Conservation (phyloP, 2,113 vertebrate genomes). For the Choloepus hoffmanni region DNA sequence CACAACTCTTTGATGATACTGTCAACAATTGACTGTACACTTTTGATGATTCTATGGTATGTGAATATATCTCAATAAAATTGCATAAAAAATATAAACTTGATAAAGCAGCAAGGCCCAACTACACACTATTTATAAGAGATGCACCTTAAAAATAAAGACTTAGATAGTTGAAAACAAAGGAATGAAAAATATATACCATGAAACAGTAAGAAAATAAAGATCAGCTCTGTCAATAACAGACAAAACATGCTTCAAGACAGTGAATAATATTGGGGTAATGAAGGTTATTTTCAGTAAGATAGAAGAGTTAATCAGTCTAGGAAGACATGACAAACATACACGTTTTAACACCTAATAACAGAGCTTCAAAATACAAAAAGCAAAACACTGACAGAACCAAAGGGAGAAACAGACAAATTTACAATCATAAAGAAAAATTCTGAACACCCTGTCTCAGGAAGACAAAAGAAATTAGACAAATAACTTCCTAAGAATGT, state of each 20-base stretch:
- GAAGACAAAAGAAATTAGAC: background rate
- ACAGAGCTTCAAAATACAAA: background rate
- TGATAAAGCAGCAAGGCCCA: background rate
- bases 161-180: background rate
- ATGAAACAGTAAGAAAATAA: background rate
- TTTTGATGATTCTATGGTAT: no score
- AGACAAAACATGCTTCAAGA: background rate
- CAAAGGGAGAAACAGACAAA: conserved; percentile 23
- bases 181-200: background rate
- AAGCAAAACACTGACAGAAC: background rate
- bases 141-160: background rate
- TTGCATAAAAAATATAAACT: no score
- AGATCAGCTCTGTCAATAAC: background rate
- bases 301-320: background rate
- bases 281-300: conserved; percentile 2
- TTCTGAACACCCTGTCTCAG: background rate
- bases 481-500: background rate
- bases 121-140: background rate
- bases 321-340: background rate
- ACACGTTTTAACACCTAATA: background rate
- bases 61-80: no score
- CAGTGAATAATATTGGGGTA: background rate
- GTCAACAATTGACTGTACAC: no score
- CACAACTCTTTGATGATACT: no score
- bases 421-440: background rate